Evolutionary conservation across 2,797 vertebrate species (phyloP).

Genomic region (Mareca penelope): DNA sequence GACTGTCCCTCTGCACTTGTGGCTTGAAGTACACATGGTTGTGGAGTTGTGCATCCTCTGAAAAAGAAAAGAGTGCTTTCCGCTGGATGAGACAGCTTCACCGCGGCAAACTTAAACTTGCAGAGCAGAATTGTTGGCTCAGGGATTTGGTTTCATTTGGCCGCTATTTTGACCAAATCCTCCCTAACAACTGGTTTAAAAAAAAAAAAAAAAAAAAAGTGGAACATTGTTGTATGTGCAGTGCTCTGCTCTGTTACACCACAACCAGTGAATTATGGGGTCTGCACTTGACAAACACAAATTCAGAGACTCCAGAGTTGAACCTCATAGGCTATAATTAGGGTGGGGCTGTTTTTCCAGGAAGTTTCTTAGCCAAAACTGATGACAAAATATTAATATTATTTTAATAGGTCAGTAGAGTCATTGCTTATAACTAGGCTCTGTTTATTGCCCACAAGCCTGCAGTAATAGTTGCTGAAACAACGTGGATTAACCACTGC

Average conservation of each 20-base stretch:
- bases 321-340: neutral
- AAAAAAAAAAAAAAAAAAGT: neutral
- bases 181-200: neutral
- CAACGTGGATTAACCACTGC: neutral
- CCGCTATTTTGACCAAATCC: neutral
- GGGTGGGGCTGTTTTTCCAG: neutral
- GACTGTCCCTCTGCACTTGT: neutral
- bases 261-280: neutral
- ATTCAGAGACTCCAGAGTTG: neutral
- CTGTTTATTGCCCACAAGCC: neutral
- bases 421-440: neutral
- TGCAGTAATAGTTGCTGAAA: neutral
- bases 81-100: accelerated
- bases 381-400: neutral
- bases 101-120: neutral
- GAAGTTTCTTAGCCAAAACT: neutral
- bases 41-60: neutral
- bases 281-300: accelerated
- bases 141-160: neutral
- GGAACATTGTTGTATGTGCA: neutral
- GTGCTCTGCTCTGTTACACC: neutral
- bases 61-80: neutral
- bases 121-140: neutral
- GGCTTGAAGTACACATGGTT: neutral
- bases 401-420: neutral